phyloP scores from a whole-genome alignment of 2,888 invertebrate genomes.

The Ptilodon capucinus region DNA sequence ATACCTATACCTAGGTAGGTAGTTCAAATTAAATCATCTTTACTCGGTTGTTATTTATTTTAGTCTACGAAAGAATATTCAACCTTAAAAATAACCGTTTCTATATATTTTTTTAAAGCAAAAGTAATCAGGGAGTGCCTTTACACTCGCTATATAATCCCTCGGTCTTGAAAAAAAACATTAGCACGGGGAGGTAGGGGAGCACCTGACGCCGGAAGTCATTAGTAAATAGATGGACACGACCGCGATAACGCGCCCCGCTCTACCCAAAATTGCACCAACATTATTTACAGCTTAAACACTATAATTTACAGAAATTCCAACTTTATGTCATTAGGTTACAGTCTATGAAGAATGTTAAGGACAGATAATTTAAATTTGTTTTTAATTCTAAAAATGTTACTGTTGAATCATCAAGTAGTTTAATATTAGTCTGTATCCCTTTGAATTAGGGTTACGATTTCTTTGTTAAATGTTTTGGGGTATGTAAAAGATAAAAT shows the following conservation, averaged over 20 bases:
- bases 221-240: conserved; percentile 81
- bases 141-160: conserved; percentile 30
- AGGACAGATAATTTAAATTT: not conserved
- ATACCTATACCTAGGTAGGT: too few species aligned
- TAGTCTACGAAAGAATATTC: too few species aligned
- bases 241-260: conserved; percentile 72
- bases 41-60: too few species aligned
- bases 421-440: not conserved
- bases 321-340: not conserved
- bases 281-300: conserved; percentile 1
- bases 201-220: conserved; percentile 81
- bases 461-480: not conserved
- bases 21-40: too few species aligned
- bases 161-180: conserved; percentile 50
- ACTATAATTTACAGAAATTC: not conserved
- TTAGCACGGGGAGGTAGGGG: conserved; percentile 54
- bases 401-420: not conserved
- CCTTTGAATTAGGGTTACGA: not conserved
- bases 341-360: not conserved
- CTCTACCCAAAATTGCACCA: conserved; percentile 56
- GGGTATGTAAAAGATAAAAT: conserved; percentile 29
- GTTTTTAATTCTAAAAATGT: not conserved
- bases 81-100: not conserved
- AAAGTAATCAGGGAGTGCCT: not conserved
- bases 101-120: not conserved